These are phyloP conservation scores for Zelostemma sp. DNA, from an alignment of 1,140 invertebrate genomes.

Conservation along the genomic window DNA sequence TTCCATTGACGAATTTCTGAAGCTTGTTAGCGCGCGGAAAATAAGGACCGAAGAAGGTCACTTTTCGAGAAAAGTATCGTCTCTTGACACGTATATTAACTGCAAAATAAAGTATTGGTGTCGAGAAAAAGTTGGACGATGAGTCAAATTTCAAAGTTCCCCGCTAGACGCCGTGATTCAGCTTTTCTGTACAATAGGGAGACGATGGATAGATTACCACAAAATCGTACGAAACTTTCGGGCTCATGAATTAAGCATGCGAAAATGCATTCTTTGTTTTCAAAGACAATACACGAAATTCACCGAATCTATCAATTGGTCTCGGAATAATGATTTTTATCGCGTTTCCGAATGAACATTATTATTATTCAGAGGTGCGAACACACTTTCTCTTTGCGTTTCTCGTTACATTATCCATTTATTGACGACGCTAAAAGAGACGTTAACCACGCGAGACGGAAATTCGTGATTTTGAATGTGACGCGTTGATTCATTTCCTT, in stretches of 20 bases:
- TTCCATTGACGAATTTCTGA: background rate
- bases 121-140: background rate
- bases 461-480: too few species aligned
- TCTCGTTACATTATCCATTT: background rate
- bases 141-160: background rate
- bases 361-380: background rate
- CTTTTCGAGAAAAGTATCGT: background rate
- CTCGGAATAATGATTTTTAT: background rate
- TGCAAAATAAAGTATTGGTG: background rate
- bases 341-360: constrained; percentile 1
- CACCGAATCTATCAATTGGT: background rate
- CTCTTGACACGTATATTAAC: background rate
- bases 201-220: constrained; percentile 5
- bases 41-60: too few species aligned
- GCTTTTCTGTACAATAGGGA: background rate
- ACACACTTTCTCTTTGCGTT: constrained; percentile 4
- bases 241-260: background rate
- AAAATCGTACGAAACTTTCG: background rate
- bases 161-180: constrained; percentile 2
- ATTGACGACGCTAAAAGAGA: background rate
- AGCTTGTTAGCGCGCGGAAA: too few species aligned
- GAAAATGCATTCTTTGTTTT: background rate
- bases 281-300: constrained; percentile 4
- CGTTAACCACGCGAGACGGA: background rate
- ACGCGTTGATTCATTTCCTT: too few species aligned